Percentiles rank a stretch among this genome's conserved stretches.
Evolutionary conservation across 2,113 vertebrate genomes (phyloP).

Genomic region (Oryzias melastigma): DNA sequence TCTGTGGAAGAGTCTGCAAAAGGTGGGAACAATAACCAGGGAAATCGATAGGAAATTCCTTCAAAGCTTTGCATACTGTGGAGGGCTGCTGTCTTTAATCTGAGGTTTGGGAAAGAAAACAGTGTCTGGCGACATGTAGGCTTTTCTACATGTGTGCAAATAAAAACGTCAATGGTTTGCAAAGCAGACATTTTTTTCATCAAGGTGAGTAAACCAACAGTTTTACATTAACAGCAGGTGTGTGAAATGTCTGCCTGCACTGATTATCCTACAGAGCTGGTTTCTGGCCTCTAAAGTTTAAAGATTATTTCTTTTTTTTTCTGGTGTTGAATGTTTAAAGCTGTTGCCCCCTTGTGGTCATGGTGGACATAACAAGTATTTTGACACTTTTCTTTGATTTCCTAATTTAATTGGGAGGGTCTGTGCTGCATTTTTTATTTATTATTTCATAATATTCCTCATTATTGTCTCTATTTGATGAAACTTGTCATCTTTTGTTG

Average conservation of each 20-base stretch:
- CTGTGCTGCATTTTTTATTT: too few relatives aligned
- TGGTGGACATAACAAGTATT: too few relatives aligned
- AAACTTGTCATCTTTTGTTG: neutral
- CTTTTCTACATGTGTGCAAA: neutral
- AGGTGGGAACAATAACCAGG: constrained; percentile 46
- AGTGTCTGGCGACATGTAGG: neutral
- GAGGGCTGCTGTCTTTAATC: neutral
- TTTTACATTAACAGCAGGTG: neutral
- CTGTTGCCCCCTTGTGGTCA: neutral
- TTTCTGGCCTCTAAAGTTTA: neutral
- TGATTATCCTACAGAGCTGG: neutral
- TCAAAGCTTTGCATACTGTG: neutral
- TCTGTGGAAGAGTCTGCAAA: constrained; percentile 79
- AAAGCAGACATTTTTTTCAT: neutral
- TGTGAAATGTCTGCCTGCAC: neutral
- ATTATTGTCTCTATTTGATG: too few relatives aligned
- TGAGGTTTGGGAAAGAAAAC: neutral
- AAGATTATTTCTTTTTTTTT: neutral
- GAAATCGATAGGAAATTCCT: neutral
- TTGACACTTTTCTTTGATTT: neutral
- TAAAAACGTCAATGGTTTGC: neutral
- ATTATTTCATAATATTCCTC: neutral
- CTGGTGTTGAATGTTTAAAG: neutral
- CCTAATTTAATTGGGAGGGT: too few relatives aligned
- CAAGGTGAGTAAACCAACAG: constrained; percentile 1